phyloP scores from a whole-genome alignment of 2,888 invertebrate species.

The Pachymerium ferrugineum region DNA sequence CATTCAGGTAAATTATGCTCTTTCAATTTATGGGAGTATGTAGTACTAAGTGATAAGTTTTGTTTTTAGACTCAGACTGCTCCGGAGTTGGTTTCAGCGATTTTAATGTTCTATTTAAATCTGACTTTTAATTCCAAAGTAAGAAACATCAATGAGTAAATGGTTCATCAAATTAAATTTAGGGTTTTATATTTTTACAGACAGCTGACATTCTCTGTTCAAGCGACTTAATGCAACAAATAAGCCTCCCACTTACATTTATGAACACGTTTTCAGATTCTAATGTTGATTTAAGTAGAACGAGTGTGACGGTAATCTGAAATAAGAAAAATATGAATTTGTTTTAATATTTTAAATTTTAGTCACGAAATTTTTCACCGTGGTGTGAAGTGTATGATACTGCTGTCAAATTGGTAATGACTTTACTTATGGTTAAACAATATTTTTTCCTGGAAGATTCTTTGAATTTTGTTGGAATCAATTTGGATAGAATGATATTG shows the following conservation, averaged over 20 bases:
- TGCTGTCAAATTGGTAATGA: conserved; percentile 44
- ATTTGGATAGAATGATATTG: conserved; percentile 42
- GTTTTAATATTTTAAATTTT: not conserved
- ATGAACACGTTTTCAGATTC: not conserved
- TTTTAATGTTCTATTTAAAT: conserved; percentile 17
- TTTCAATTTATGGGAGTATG: no score
- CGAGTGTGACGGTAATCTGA: not conserved
- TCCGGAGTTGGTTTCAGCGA: conserved; percentile 1
- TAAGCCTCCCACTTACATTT: conserved; percentile 25
- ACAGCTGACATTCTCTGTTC: conserved; percentile 1
- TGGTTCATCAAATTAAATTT: not conserved
- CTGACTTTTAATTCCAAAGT: conserved; percentile 12
- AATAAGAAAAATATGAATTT: not conserved
- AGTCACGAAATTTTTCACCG: not conserved
- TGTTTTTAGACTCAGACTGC: not conserved
- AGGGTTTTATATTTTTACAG: not conserved
- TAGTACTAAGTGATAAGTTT: not conserved
- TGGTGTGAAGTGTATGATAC: conserved; percentile 42
- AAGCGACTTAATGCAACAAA: conserved; percentile 30
- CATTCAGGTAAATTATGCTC: not conserved
- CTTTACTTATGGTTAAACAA: conserved; percentile 43
- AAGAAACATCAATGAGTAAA: not conserved
- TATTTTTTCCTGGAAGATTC: conserved; percentile 48
- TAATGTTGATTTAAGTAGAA: not conserved
- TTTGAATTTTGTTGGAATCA: conserved; percentile 47